Base-by-base conservation (phyloP, 2,113 vertebrate genomes). In the Triplophysa dalaica region DNA sequence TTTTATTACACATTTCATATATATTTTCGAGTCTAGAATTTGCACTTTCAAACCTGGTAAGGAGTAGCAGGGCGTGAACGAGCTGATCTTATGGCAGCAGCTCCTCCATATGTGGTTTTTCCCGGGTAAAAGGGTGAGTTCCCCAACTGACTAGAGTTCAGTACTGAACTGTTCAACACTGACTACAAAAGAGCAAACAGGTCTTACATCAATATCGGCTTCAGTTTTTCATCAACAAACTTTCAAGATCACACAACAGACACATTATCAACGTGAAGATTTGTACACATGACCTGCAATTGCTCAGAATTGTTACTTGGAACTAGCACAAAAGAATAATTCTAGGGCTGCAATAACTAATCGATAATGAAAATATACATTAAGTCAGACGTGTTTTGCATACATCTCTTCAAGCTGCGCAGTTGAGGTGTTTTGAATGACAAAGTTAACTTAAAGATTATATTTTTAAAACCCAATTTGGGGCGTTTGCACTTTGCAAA, bases 61-160 rank as follows among this genome's bases (percentile, higher is more conserved):
- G 95, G 94, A 83, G 93, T 94, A 78, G 86, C 90, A 13, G 90
- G 87, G 58, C 91, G 94, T 0, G 70, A 60, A 81, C 93, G 95
- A 33, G 90, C 84, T 50, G 90, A 90, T 82, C 92, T 93, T 12
- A 87, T 86, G 64, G 95, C 95, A 70, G 97, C 92, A 68, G 96
- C 97, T n/a, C 98, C 98, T 56, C 97, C 97, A 0, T 99, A 99
- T 0, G 87, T 95, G 22, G 97, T 99, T 91, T 99, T 99, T 74
- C 98, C 98, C 63, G 96, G 94, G 87, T 99, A 99, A 91, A 96
- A 98, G 0, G 96, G 95, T 77, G 98, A 99, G 89, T 98, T 95
- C 38, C 97, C 97, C 80, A 97, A 92, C 66, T 96, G 95, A 84
- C 94, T 96, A 75, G 95, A 94, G 91, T 95, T 98, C 81, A 97